Percentiles rank a stretch among this genome's conserved stretches.
Conservation (phyloP, 2,888 invertebrate species). For the Thecocarcelia acutangulata region DNA sequence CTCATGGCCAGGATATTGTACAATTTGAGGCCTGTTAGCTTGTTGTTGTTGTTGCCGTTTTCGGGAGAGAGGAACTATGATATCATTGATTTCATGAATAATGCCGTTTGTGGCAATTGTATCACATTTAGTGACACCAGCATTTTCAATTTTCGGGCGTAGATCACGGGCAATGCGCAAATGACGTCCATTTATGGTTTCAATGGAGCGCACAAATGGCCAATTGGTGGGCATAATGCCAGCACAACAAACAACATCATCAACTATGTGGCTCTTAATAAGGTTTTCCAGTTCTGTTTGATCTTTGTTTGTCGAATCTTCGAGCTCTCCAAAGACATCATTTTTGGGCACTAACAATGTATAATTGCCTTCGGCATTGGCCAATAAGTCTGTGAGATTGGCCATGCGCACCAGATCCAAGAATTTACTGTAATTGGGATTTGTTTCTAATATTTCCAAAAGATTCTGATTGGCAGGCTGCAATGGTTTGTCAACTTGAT, state of each 20-base stretch:
- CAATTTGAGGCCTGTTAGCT: constrained; percentile 33
- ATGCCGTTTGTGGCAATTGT: constrained; percentile 80
- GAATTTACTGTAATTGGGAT: constrained; percentile 80
- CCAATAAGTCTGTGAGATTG: constrained; percentile 78
- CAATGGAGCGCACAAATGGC: constrained; percentile 81
- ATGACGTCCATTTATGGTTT: constrained; percentile 78
- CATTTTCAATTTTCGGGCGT: constrained; percentile 81
- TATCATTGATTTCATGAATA: constrained; percentile 81
- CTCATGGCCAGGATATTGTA: constrained; percentile 63
- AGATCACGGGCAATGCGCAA: constrained; percentile 80
- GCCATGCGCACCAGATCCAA: constrained; percentile 77
- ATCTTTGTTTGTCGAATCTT: constrained; percentile 74
- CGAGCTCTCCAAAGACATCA: constrained; percentile 80
- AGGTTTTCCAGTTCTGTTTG: constrained; percentile 75
- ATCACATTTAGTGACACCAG: constrained; percentile 81
- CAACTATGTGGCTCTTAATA: constrained; percentile 80
- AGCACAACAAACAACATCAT: constrained; percentile 81
- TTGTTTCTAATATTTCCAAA: constrained; percentile 76
- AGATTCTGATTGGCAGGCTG: constrained; percentile 80
- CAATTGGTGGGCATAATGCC: constrained; percentile 81
- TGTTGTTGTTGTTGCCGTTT: constrained; percentile 69
- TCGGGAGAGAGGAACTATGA: constrained; percentile 75
- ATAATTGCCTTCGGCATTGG: constrained; percentile 76
- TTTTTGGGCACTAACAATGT: constrained; percentile 81
- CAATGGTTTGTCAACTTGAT: constrained; percentile 85